These are phyloP conservation scores for Tigriopus californicus DNA, from an alignment of 2,888 invertebrate species.

Conservation along the genomic window DNA sequence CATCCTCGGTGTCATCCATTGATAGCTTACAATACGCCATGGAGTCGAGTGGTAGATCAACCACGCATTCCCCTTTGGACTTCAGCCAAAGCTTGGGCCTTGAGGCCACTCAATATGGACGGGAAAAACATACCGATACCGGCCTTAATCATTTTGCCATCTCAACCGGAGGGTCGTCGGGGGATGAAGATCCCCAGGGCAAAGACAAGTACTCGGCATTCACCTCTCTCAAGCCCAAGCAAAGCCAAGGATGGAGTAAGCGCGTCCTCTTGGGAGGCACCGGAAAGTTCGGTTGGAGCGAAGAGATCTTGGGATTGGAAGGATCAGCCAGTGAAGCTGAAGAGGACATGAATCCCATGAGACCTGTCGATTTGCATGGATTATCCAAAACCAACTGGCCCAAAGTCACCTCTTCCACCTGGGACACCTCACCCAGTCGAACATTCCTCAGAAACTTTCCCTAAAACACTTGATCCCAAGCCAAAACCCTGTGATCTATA, in stretches of 20 bases:
- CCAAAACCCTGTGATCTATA: no score
- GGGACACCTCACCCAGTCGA: background rate
- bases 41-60: background rate
- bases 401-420: background rate
- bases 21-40: background rate
- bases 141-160: background rate
- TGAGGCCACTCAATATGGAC: background rate
- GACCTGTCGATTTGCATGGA: no score
- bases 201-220: slow-evolving; percentile 8
- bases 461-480: background rate
- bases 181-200: background rate
- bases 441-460: slow-evolving; percentile 8
- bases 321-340: background rate
- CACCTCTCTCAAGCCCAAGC: background rate
- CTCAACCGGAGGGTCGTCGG: background rate
- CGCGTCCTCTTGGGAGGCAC: background rate
- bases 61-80: background rate
- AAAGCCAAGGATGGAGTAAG: slow-evolving; percentile 1
- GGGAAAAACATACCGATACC: background rate
- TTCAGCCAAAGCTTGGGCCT: background rate
- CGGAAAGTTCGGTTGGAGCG: slow-evolving; percentile 11
- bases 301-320: slow-evolving; percentile 7
- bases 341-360: background rate
- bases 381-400: background rate
- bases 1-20: background rate